A percentile compares a stretch with the other conserved stretches of the same genome.
Evolutionary conservation across 2,888 invertebrate species (phyloP).

Genomic region (Plagodis dolabraria): DNA sequence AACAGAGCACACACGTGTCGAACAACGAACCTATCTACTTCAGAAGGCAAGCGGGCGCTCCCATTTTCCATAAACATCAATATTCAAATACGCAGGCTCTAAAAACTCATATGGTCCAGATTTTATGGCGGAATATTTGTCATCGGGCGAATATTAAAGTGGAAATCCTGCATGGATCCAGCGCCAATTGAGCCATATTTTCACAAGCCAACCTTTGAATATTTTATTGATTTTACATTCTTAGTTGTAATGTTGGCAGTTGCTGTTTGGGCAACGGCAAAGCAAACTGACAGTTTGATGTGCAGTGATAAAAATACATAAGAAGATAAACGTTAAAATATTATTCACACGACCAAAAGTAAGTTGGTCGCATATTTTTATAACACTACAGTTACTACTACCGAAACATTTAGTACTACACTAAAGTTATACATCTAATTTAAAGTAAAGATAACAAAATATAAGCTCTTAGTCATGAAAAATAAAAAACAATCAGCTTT

Average conservation of each 20-base stretch:
- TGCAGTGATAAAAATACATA: slow-evolving; percentile 30
- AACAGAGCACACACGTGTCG: slow-evolving; percentile 4
- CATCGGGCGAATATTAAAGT: slow-evolving; percentile 78
- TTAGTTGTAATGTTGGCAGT: slow-evolving; percentile 51
- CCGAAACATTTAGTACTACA: too few species aligned
- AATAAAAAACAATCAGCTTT: too few species aligned
- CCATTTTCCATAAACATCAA: slow-evolving; percentile 75
- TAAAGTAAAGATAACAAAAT: too few species aligned
- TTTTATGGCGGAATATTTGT: slow-evolving; percentile 78
- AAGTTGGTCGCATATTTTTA: too few species aligned
- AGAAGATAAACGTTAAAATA: too few species aligned
- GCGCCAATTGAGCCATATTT: slow-evolving; percentile 77
- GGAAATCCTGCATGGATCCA: slow-evolving; percentile 67
- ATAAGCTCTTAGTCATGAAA: too few species aligned
- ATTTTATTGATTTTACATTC: slow-evolving; percentile 75
- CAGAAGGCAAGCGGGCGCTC: slow-evolving; percentile 21
- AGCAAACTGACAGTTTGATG: slow-evolving; percentile 49
- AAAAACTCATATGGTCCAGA: slow-evolving; percentile 75
- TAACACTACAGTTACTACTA: too few species aligned
- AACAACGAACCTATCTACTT: slow-evolving; percentile 20
- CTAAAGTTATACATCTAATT: too few species aligned
- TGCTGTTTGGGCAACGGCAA: slow-evolving; percentile 56
- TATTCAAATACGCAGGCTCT: slow-evolving; percentile 74
- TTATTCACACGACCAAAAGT: too few species aligned
- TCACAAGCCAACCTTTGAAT: slow-evolving; percentile 73